Evolutionary conservation across 2,113 vertebrate genomes (phyloP), one percentile per base, ranked within the genome.

Genomic region (Acinonyx jubatus): DNA sequence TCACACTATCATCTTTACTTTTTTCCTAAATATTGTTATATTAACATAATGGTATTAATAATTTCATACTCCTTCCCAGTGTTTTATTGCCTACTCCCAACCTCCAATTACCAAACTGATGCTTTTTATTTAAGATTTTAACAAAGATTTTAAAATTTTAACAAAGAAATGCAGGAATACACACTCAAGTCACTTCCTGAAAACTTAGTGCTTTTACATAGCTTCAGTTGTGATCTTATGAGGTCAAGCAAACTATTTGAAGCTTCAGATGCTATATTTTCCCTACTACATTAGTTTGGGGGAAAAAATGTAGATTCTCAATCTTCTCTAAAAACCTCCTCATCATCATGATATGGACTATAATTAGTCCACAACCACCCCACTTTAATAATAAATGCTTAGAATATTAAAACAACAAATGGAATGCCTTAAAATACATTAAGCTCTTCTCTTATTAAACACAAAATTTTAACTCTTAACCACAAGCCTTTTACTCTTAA

Each of bases 331-430:
- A 96, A 97, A 96, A 95, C 74, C 90, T 57, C 87, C 85, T 80
- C 87, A 97, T 71, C 89, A 76, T 94, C 69, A 97, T 94, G 21
- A 95, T 94, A 57, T 52, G 66, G 78, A 48, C 96, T 96, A 90
- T 90, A 97, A 96, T 97, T 97, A 97, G 97, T 92, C 74, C 63
- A 96, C 63, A 97, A 96, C 96, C 97, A 98, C 36, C 76, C 52
- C 66, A 90, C 65, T 84, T 98, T 92, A 98, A 96, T 96, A 98
- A 98, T 97, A 98, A 97, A 98, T 97, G 93, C 80, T 92, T 57
- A 41, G 89, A 94, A 93, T 84, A 76, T 76, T 96, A 94, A 97
- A 94, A 94, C 89, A 96, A 97, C 71, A 97, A 97, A 92, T 94
- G 96, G 96, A 98, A 97, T 63, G 45, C 36, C 94, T 96, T 93